These are phyloP conservation scores for Chlorodrepanis virens DNA, from an alignment of 2,113 vertebrate genomes.

Conservation along the genomic window DNA sequence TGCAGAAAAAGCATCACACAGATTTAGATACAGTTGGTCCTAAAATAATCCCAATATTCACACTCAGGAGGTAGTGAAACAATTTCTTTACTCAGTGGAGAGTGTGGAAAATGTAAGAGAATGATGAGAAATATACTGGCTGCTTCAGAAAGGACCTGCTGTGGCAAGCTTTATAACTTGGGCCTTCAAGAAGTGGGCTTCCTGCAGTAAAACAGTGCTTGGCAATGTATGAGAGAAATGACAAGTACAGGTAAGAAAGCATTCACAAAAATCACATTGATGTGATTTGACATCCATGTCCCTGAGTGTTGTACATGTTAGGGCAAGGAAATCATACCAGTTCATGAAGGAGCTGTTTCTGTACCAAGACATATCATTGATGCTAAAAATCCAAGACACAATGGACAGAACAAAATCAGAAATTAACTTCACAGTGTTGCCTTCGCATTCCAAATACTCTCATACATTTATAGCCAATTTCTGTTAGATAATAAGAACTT, in stretches of 20 bases:
- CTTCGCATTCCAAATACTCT: not conserved
- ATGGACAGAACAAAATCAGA: not conserved
- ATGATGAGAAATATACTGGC: not conserved
- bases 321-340: not conserved
- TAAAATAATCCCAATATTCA: not conserved
- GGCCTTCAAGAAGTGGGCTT: not conserved
- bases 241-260: not conserved
- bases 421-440: not conserved
- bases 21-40: not conserved
- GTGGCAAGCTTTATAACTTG: not conserved
- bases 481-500: not conserved
- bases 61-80: not conserved
- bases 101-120: not conserved
- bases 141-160: not conserved
- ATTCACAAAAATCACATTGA: accelerated
- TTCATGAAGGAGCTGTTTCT: not conserved
- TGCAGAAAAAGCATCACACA: not conserved
- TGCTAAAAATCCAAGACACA: not conserved
- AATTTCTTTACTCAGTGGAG: not conserved
- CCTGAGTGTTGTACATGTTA: not conserved
- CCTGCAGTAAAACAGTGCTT: not conserved
- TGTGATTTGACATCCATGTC: not conserved
- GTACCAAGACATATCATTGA: not conserved
- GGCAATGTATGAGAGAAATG: not conserved
- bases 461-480: not conserved